phyloP scores from a whole-genome alignment of 2,888 invertebrate genomes.

The Hyposoter dolosus region DNA sequence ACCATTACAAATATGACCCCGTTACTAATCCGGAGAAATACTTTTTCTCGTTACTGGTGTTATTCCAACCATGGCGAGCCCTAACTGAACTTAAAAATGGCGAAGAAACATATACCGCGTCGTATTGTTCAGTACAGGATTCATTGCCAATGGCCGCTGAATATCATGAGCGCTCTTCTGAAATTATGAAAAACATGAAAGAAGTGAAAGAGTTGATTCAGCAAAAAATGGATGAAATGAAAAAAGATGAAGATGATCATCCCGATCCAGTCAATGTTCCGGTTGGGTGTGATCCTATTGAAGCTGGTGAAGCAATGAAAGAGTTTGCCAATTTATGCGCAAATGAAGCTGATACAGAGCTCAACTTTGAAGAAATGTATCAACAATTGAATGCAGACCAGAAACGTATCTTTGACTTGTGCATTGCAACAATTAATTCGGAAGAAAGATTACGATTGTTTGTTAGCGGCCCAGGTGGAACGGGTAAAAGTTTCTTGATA shows the following conservation, averaged over 20 bases:
- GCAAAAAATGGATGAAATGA: too few species aligned
- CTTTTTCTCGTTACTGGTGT: neutral
- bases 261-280: conserved; percentile 25
- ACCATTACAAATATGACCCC: neutral
- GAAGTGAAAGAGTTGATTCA: neutral
- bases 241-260: neutral
- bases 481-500: conserved; percentile 63
- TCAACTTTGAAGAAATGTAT: conserved; percentile 49
- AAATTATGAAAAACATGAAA: neutral
- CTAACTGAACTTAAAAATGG: neutral
- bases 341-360: conserved; percentile 36
- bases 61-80: neutral
- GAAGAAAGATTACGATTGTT: conserved; percentile 18
- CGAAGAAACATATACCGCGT: neutral
- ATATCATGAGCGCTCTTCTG: neutral
- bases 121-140: neutral
- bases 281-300: conserved; percentile 37
- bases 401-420: conserved; percentile 59
- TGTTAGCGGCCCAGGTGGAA: conserved; percentile 70
- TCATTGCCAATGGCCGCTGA: neutral
- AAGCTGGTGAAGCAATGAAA: conserved; percentile 53
- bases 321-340: conserved; percentile 53
- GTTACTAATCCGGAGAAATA: neutral
- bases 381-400: conserved; percentile 64
- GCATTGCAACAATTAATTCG: neutral